phyloP scores from a whole-genome alignment of 35 echinoderm and acorn worm species.

The Hemicentrotus pulcherrimus region DNA sequence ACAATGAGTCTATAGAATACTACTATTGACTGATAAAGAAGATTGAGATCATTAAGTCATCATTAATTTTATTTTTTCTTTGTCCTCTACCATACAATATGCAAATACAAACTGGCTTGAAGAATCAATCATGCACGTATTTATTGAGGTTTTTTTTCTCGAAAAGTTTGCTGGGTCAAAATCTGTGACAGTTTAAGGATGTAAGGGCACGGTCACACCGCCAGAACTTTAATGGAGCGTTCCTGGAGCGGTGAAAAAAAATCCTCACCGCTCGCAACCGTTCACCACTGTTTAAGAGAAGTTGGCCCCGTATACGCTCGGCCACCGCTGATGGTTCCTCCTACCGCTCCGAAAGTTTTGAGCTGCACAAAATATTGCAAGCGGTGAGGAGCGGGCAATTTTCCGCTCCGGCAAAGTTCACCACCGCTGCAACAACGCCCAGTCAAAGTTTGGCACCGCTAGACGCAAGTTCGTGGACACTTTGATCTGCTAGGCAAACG shows the following conservation, averaged over 20 bases:
- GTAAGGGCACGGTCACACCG: neutral
- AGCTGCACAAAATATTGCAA: constrained; percentile 42
- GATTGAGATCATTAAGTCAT: too few relatives aligned
- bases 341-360: constrained; percentile 31
- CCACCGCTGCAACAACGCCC: constrained; percentile 21
- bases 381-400: constrained; percentile 37
- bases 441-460: constrained; percentile 40
- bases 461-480: constrained; percentile 22
- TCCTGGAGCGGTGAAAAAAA: constrained; percentile 32
- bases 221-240: constrained; percentile 30
- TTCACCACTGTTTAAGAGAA: constrained; percentile 27
- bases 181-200: too few relatives aligned
- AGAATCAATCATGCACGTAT: too few relatives aligned
- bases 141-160: too few relatives aligned
- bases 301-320: constrained; percentile 38
- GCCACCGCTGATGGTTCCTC: constrained; percentile 21
- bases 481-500: constrained; percentile 13
- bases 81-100: too few relatives aligned
- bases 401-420: constrained; percentile 17
- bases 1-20: too few relatives aligned
- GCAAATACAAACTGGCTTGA: too few relatives aligned
- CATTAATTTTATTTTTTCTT: too few relatives aligned
- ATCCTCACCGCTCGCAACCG: constrained; percentile 22
- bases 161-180: too few relatives aligned
- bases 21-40: too few relatives aligned